Base-by-base conservation (phyloP, 2,113 vertebrate species). In the Platysternon megacephalum region DNA sequence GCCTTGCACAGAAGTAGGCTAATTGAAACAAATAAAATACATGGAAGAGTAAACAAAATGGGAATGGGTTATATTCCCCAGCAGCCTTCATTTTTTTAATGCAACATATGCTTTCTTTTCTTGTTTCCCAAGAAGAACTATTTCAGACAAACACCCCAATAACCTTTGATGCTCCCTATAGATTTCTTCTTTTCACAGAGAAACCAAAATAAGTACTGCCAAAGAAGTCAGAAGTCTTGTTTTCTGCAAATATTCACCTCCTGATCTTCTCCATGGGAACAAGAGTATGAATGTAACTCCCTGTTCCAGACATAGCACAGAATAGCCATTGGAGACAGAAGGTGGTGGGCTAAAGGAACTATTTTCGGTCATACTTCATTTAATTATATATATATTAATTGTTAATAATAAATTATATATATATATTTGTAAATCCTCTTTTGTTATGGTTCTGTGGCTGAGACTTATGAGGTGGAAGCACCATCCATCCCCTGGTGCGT, bases 111-210 rank as follows among this genome's bases (percentile, higher is more conserved):
- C 2, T 92, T 82, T 72, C 46, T 84, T 53, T 26, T 7, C 44
- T 89, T 72, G 89, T 93, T 61, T 1, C 26, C 2, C 22, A 90
- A 90, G 4, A 72, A 68, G 55, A 94, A 91, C 24, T 89, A 28
- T 90, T 95, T 95, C 86, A 94, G 84, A 87, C 5, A 94, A 53
- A 76, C 3, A 16, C 2, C 51, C 51, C 39, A 61, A 48, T 90
- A 94, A 93, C 44, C 68, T 93, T 91, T 95, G 32, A 82, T 95
- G 79, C 80, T 90, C 82, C 24, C 91, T 90, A 35, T 35, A 97
- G 86, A 90, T 72, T 46, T 84, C 81, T 87, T n/a, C n/a, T 93
- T 94, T 91, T 86, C 86, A 90, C 2, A 89, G 4, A 85, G 10
- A 91, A 88, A 87, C 26, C 72, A 93, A 89, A 97, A 93, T 21